These are phyloP conservation scores for Drosophila nannoptera DNA, from an alignment of 1,140 invertebrate species.

Conservation along the genomic window DNA sequence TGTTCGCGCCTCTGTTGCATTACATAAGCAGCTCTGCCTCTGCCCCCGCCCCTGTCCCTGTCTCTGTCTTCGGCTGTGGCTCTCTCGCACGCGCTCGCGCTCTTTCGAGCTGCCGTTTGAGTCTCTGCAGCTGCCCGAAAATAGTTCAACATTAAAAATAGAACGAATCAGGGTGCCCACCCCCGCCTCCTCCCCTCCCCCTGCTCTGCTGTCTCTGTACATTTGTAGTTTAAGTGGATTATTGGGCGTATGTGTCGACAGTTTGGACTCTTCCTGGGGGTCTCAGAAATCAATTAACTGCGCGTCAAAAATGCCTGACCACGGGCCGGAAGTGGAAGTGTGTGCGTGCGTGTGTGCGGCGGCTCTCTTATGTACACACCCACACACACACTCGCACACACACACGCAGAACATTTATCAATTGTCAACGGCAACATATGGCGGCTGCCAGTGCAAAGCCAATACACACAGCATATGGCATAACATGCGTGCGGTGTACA, in stretches of 20 bases:
- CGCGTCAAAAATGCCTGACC: constrained; percentile 56
- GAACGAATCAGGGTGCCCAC: constrained; percentile 15
- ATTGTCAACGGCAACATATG: constrained; percentile 58
- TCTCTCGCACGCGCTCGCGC: background rate
- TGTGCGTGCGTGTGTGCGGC: constrained; percentile 6
- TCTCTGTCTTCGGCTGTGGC: background rate
- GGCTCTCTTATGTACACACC: background rate
- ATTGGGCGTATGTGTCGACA: constrained; percentile 44
- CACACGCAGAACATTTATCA: constrained; percentile 61
- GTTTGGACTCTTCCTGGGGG: constrained; percentile 23
- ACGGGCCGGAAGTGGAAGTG: constrained; percentile 53
- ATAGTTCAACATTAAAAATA: constrained; percentile 51
- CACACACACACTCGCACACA: constrained; percentile 1
- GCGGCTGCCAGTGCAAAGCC: constrained; percentile 21
- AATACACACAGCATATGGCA: constrained; percentile 44
- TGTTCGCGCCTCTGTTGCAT: constrained; percentile 54
- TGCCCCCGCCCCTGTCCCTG: too few species aligned
- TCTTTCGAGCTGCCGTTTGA: constrained; percentile 10
- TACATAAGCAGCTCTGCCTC: constrained; percentile 45
- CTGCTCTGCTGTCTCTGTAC: background rate
- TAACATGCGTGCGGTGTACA: background rate
- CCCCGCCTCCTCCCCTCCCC: background rate
- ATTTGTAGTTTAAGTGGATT: constrained; percentile 63
- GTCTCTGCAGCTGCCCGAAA: constrained; percentile 36
- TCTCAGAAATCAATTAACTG: constrained; percentile 73